Percentiles rank a stretch among this genome's conserved stretches.
Conservation (phyloP, 2,888 invertebrate genomes). For the Tupiocoris notatus region DNA sequence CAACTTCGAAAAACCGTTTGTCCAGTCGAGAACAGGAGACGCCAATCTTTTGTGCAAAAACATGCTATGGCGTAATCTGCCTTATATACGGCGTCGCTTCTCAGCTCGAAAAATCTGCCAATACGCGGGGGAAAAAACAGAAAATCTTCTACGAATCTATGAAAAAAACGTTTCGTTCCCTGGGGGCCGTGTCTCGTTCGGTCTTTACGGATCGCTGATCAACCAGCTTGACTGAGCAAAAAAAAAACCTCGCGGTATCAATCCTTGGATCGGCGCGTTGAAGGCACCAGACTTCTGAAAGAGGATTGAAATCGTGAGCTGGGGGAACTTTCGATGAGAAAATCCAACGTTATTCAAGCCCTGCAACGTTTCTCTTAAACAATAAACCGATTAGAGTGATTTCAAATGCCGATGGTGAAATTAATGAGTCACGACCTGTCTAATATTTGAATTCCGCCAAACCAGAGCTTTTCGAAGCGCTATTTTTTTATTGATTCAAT, state of each 20-base stretch:
- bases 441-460: no score
- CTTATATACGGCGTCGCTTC: not conserved
- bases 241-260: not conserved
- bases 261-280: not conserved
- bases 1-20: no score
- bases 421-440: not conserved
- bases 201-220: no score
- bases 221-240: not conserved
- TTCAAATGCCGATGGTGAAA: not conserved
- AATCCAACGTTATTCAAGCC: not conserved
- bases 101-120: not conserved
- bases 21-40: no score
- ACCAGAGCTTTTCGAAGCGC: no score
- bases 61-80: not conserved
- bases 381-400: not conserved
- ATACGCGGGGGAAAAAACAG: not conserved
- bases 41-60: no score
- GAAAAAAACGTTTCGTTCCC: not conserved
- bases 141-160: not conserved
- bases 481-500: no score
- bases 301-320: not conserved
- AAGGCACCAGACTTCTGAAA: not conserved
- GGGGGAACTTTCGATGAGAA: not conserved
- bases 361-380: not conserved
- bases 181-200: no score